Evolutionary conservation across 2,113 vertebrate species (phyloP).

Genomic region (Mustelus asterias): DNA sequence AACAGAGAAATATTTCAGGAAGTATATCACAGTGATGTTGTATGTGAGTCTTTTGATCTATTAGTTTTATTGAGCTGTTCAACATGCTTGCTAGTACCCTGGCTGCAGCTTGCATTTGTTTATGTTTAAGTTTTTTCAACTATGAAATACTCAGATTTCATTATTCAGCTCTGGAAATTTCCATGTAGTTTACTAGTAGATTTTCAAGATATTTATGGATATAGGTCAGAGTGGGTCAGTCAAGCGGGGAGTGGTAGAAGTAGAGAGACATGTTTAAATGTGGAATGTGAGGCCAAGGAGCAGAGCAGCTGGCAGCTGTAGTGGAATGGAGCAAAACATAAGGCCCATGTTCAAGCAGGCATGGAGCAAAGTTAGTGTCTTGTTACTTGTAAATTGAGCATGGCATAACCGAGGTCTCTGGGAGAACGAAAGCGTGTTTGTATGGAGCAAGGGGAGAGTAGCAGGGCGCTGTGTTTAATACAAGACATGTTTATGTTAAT

Average conservation of each 20-base stretch:
- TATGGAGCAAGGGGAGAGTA: not conserved
- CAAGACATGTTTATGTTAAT: not conserved
- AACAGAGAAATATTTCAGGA: not conserved
- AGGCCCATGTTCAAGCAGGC: not conserved
- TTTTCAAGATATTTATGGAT: not conserved
- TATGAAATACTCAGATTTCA: not conserved
- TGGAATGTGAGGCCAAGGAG: not conserved
- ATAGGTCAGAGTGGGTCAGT: not conserved
- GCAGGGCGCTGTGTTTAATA: not conserved
- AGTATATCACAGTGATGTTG: not conserved
- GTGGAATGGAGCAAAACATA: not conserved
- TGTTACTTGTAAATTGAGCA: not conserved
- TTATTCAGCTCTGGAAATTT: not conserved
- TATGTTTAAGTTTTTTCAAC: not conserved
- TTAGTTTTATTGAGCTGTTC: not conserved
- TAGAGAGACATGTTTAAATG: not conserved
- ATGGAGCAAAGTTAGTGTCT: not conserved
- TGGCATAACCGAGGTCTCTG: not conserved
- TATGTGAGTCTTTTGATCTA: not conserved
- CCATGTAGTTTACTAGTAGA: not conserved
- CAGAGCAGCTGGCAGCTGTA: not conserved
- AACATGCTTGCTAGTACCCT: not conserved
- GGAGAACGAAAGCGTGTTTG: no score
- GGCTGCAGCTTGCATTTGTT: not conserved
- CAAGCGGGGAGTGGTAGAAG: not conserved